These are phyloP conservation scores for Xanthorhoe spadicearia DNA, from an alignment of 2,888 invertebrate genomes.

Conservation along the genomic window DNA sequence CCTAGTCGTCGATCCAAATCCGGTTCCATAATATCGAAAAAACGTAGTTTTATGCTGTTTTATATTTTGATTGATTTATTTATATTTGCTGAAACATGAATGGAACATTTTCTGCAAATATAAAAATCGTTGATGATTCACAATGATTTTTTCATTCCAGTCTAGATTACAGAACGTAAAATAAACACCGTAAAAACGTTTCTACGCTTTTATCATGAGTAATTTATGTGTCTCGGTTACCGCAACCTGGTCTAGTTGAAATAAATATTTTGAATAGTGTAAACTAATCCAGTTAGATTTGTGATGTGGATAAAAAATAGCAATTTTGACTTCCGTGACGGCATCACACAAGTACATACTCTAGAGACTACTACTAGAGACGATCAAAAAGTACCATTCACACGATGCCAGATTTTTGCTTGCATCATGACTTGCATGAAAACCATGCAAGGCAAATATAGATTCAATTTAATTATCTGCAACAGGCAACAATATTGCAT, in stretches of 20 bases:
- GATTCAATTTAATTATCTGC: too few species aligned
- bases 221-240: slow-evolving; percentile 10
- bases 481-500: too few species aligned
- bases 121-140: not conserved
- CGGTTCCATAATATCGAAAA: too few species aligned
- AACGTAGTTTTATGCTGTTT: not conserved
- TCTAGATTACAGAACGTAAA: not conserved
- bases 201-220: slow-evolving; percentile 1
- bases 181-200: slow-evolving; percentile 12
- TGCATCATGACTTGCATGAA: too few species aligned
- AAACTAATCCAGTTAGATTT: slow-evolving; percentile 4
- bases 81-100: not conserved
- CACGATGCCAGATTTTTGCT: too few species aligned
- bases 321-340: too few species aligned
- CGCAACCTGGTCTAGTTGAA: not conserved
- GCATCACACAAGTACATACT: too few species aligned
- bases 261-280: slow-evolving; percentile 2
- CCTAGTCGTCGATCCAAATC: too few species aligned
- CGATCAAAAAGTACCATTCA: too few species aligned
- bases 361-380: too few species aligned
- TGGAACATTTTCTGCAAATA: not conserved
- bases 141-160: not conserved
- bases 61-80: not conserved
- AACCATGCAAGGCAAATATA: too few species aligned
- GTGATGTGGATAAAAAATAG: not conserved